Evolutionary conservation across 1,140 invertebrate species (phyloP).

Genomic region (Drosophila repleta): DNA sequence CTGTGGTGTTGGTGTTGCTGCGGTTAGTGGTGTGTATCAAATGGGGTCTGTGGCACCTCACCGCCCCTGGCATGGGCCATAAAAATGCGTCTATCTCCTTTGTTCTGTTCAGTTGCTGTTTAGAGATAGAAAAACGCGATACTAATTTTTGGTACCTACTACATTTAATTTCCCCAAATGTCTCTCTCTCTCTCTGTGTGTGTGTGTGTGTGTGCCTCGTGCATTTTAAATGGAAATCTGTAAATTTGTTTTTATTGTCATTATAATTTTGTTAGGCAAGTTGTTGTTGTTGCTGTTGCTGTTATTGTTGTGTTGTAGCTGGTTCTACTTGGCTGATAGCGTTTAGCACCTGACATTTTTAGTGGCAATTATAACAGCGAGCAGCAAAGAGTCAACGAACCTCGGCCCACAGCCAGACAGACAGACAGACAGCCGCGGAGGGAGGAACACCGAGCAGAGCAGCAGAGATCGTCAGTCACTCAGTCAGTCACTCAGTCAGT

Average conservation of each 20-base stretch:
- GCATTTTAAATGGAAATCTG: conserved; percentile 75
- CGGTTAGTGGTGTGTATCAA: conserved; percentile 80
- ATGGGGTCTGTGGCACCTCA: conserved; percentile 78
- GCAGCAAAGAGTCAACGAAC: conserved; percentile 70
- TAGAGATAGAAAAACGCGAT: conserved; percentile 65
- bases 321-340: conserved; percentile 80
- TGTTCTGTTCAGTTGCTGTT: conserved; percentile 32
- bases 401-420: conserved; percentile 40
- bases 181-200: conserved; percentile 23
- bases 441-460: conserved; percentile 4
- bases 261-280: conserved; percentile 65
- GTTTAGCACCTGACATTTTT: conserved; percentile 82
- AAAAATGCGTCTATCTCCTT: conserved; percentile 73
- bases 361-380: conserved; percentile 76
- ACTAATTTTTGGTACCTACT: conserved; percentile 78
- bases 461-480: conserved; percentile 15
- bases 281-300: conserved; percentile 35
- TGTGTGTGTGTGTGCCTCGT: conserved; percentile 36
- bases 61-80: conserved; percentile 30
- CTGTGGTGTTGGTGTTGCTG: conserved; percentile 43
- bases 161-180: conserved; percentile 66
- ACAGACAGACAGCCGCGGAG: neutral
- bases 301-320: conserved; percentile 42
- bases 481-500: neutral
- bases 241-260: conserved; percentile 82